Conservation (phyloP, 2,888 invertebrate genomes). For the Galerucella pusilla region DNA sequence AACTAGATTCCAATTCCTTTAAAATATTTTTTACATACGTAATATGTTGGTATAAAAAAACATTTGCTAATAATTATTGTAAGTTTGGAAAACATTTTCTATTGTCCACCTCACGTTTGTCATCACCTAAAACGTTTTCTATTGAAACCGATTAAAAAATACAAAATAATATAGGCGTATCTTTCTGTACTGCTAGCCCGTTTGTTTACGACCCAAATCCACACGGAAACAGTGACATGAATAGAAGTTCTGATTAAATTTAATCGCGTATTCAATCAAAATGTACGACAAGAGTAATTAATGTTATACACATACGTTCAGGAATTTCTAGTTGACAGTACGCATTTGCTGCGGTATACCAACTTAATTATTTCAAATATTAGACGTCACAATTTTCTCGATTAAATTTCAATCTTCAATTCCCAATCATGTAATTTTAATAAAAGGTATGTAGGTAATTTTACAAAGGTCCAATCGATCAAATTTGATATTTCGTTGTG, state of each 20-base stretch:
- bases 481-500: no score
- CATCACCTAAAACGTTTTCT: not conserved
- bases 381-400: not conserved
- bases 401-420: not conserved
- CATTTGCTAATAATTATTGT: no score
- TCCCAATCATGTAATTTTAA: no score
- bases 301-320: not conserved
- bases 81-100: not conserved
- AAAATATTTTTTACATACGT: no score
- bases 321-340: not conserved
- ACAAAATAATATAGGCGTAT: not conserved
- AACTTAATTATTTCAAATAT: not conserved
- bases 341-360: no score
- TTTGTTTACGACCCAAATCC: slow-evolving; percentile 12
- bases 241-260: slow-evolving; percentile 13
- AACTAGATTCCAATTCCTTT: no score
- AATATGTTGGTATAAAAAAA: no score
- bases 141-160: not conserved
- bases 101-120: not conserved
- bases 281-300: slow-evolving; percentile 4
- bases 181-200: not conserved
- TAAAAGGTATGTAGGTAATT: no score
- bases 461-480: no score
- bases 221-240: not conserved
- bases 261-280: slow-evolving; percentile 11